Evolutionary conservation across 1,140 invertebrate genomes (phyloP).

Genomic region (Ganaspis sp.): DNA sequence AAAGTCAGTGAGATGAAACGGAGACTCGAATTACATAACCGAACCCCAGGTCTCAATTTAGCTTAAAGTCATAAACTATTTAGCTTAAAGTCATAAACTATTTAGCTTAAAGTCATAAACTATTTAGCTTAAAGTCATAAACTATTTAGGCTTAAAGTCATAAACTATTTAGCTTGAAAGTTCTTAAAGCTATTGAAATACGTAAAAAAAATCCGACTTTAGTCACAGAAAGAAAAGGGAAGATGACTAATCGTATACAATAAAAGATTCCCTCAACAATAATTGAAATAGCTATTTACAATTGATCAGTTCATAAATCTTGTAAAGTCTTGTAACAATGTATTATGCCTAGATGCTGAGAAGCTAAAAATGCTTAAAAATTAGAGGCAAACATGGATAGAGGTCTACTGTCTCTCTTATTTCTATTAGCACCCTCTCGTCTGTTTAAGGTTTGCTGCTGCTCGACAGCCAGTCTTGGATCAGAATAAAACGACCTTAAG

Average conservation of each 20-base stretch:
- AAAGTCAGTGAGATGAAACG: too few relatives aligned
- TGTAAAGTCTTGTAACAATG: slow-evolving; percentile 32
- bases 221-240: not conserved
- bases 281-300: slow-evolving; percentile 29
- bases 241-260: slow-evolving; percentile 27
- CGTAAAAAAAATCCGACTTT: not conserved
- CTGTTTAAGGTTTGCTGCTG: slow-evolving; percentile 49
- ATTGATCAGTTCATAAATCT: slow-evolving; percentile 26
- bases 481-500: slow-evolving; percentile 67
- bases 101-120: too few relatives aligned
- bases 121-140: too few relatives aligned
- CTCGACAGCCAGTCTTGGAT: slow-evolving; percentile 65
- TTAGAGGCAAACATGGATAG: slow-evolving; percentile 58
- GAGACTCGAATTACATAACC: too few relatives aligned
- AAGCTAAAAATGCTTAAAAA: not conserved
- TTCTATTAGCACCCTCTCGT: slow-evolving; percentile 37
- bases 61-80: too few relatives aligned
- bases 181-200: not conserved
- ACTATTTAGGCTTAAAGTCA: too few relatives aligned
- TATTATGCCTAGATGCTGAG: slow-evolving; percentile 17
- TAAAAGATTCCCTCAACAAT: slow-evolving; percentile 13
- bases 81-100: too few relatives aligned
- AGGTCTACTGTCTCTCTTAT: slow-evolving; percentile 63
- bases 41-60: too few relatives aligned
- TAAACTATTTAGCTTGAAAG: too few relatives aligned